Base-by-base conservation (phyloP, 2,888 invertebrate species). In the Chelonus formosanus region DNA sequence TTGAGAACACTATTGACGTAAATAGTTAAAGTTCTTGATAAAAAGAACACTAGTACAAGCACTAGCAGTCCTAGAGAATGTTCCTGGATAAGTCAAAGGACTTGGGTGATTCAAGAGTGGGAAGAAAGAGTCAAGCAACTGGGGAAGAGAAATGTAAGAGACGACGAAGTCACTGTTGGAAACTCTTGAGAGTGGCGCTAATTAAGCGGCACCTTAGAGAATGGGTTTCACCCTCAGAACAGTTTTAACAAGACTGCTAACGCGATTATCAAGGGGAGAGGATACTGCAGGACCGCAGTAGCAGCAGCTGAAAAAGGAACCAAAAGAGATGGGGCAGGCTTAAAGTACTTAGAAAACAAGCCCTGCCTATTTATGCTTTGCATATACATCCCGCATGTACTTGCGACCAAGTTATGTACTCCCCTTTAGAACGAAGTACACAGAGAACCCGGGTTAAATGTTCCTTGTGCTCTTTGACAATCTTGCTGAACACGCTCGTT, bases 141-240 rank as follows among this genome's bases (percentile, higher is more conserved):
- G 54, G 57, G 66, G 68, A 57, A 62, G 65, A 61, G 59, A 60
- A 59, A 58, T 62, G 62, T 48, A 10, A 20, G 54, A 58, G 63
- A 52, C 20, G 45, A 56, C 35, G 55, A 63, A 31, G 61, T 62
- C 61, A 55, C 67, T 63, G n/a, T 68, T 68, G 71, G 76, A 76
- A 77, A 76, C 76, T 76, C 73, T 69, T 74, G 73, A 77, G 78
- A 76, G 72, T 73, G 71, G 72, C 71, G 78, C 77, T 78, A 78
- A 78, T 78, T 78, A 78, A 78, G 76, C 77, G 76, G 70, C 76
- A 76, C 72, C 73, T 74, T 69, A 74, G 76, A 76, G 76, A 78
- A 78, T 76, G 70, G 74, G 54, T 64, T 60, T 65, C 50, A n/a
- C 8, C 43, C 56, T 32, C 35, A 47, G 54, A 53, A 36, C 53